Conservation (phyloP, 2,113 vertebrate species). For the Arvicanthis niloticus region DNA sequence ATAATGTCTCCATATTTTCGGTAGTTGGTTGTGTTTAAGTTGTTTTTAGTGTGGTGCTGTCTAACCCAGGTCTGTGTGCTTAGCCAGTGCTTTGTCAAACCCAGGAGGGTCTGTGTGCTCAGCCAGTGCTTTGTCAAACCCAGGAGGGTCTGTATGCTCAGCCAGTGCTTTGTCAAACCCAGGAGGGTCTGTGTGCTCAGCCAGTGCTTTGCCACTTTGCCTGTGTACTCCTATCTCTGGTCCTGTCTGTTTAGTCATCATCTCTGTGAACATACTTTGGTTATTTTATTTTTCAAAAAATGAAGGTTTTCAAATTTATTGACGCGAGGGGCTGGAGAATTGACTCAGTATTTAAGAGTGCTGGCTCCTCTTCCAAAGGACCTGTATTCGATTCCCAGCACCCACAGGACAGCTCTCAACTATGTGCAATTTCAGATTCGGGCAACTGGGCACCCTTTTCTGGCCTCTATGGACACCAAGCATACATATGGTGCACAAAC, state of each 20-base stretch:
- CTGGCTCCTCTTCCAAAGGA: neutral
- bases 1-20: neutral
- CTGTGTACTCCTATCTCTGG: too few relatives aligned
- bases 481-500: neutral
- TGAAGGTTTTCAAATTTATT: constrained; percentile 19
- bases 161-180: neutral
- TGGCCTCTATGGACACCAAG: neutral
- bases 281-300: constrained; percentile 6
- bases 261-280: constrained; percentile 24
- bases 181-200: neutral
- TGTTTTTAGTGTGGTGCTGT: neutral
- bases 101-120: too few relatives aligned
- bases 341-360: neutral
- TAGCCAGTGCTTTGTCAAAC: too few relatives aligned
- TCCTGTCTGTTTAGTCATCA: neutral
- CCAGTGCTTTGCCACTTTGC: neutral
- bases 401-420: too few relatives aligned
- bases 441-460: neutral
- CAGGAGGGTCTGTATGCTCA: neutral
- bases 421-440: neutral
- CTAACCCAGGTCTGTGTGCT: neutral
- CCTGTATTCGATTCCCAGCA: neutral
- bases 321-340: too few relatives aligned
- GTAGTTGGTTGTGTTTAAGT: neutral
- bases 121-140: neutral